Evolutionary conservation across 2,888 invertebrate species (phyloP).

Genomic region (Ceratothoa steindachneri): DNA sequence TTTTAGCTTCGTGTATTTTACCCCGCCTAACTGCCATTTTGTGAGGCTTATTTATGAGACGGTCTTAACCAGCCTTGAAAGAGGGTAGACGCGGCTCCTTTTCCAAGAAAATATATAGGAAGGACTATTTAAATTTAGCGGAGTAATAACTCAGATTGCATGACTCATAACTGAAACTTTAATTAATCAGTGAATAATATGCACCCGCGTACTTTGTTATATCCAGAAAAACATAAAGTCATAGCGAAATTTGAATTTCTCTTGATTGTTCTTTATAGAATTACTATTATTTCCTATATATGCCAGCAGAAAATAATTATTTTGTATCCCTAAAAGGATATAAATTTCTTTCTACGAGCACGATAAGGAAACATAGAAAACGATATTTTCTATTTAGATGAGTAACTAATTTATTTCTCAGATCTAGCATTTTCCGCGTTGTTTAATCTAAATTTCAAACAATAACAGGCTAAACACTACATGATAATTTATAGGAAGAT

Average conservation of each 20-base stretch:
- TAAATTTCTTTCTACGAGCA: constrained; percentile 7
- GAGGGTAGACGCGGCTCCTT: constrained; percentile 8
- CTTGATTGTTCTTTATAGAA: too few relatives aligned
- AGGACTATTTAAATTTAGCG: constrained; percentile 4
- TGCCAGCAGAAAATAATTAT: neutral
- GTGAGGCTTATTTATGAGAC: constrained; percentile 45
- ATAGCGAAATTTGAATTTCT: too few relatives aligned
- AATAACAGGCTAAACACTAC: too few relatives aligned
- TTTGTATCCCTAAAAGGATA: constrained; percentile 5
- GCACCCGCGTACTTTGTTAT: too few relatives aligned
- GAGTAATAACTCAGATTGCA: neutral
- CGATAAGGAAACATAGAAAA: constrained; percentile 12
- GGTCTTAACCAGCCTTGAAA: constrained; percentile 11
- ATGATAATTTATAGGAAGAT: too few relatives aligned
- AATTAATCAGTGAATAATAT: too few relatives aligned
- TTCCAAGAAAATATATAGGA: constrained; percentile 15
- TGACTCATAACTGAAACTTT: neutral
- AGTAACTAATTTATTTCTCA: neutral
- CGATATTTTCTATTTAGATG: constrained; percentile 5
- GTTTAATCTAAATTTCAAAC: neutral
- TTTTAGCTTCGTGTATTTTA: constrained; percentile 45
- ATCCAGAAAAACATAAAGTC: too few relatives aligned
- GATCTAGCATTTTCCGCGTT: neutral
- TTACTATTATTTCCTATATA: too few relatives aligned
- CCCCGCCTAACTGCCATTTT: constrained; percentile 46